Conservation (phyloP, 1,140 invertebrate species). For the Drosophila ambigua region DNA sequence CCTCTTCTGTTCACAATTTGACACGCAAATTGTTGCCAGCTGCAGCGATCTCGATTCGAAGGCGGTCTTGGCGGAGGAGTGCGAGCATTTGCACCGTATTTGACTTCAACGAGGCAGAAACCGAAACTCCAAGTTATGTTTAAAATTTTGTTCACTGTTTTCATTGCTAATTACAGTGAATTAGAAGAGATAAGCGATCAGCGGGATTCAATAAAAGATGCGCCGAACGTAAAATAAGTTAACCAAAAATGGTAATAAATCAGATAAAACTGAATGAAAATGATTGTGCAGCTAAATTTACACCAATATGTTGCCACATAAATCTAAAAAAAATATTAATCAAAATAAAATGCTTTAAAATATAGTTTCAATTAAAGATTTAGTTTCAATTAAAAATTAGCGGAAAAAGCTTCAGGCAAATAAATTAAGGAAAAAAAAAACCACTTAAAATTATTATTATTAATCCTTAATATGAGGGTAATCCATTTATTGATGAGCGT, state of each 20-base stretch:
- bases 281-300: background rate
- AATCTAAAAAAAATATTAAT: background rate
- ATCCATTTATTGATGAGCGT: slow-evolving; percentile 24
- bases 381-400: background rate
- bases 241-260: background rate
- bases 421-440: too few species aligned
- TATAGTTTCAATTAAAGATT: background rate
- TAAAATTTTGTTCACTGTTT: slow-evolving; percentile 25
- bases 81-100: slow-evolving; percentile 43
- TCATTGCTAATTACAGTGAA: slow-evolving; percentile 26
- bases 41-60: slow-evolving; percentile 12
- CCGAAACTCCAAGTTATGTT: slow-evolving; percentile 22
- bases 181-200: slow-evolving; percentile 30
- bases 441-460: too few species aligned
- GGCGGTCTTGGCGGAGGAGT: slow-evolving; percentile 3
- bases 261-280: slow-evolving; percentile 1
- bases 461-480: background rate
- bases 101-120: slow-evolving; percentile 72
- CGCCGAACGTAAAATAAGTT: background rate
- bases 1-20: slow-evolving; percentile 64
- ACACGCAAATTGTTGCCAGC: slow-evolving; percentile 68
- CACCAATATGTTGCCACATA: background rate
- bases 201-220: slow-evolving; percentile 5
- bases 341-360: background rate
- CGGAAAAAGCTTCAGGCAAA: too few species aligned